A percentile compares a stretch with the other conserved stretches of the same genome.
These are phyloP conservation scores for Acridotheres tristis DNA, from an alignment of 2,797 vertebrate genomes.

Conservation along the genomic window DNA sequence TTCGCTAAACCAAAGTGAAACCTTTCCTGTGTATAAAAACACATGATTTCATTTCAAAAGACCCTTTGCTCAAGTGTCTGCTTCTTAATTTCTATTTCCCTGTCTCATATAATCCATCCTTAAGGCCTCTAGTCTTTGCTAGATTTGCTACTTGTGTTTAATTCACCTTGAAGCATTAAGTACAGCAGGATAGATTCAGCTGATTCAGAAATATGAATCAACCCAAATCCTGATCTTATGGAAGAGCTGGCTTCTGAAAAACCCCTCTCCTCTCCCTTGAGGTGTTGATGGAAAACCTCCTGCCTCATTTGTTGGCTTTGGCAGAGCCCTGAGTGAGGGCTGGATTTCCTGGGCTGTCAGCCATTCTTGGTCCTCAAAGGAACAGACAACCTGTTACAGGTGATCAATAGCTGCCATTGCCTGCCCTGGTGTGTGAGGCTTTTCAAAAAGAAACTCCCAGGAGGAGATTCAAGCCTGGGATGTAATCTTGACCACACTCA, in stretches of 20 bases:
- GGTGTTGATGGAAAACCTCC: not conserved
- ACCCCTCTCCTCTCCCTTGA: not conserved
- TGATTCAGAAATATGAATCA: not conserved
- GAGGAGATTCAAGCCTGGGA: not conserved
- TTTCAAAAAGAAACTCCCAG: constrained; percentile 20
- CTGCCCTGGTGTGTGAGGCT: not conserved
- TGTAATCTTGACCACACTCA: not conserved
- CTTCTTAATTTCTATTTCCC: not conserved
- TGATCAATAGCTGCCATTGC: constrained; percentile 48
- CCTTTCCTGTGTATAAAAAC: not conserved
- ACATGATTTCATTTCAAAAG: not conserved
- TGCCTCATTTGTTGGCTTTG: not conserved
- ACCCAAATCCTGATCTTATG: not conserved
- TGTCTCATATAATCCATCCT: not conserved
- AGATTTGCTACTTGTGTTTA: not conserved
- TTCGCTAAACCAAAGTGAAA: not conserved
- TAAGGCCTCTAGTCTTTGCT: not conserved
- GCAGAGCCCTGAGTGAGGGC: not conserved
- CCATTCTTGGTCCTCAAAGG: not conserved
- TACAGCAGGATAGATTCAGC: not conserved
- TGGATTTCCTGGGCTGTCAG: not conserved
- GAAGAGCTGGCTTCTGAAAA: not conserved
- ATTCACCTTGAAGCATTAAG: not conserved
- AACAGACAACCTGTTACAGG: constrained; percentile 15
- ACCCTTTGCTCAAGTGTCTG: not conserved